A percentile compares a stretch with the other conserved stretches of the same genome.
Evolutionary conservation across 2,113 vertebrate genomes (phyloP).

Genomic region (Artemisiospiza belli): DNA sequence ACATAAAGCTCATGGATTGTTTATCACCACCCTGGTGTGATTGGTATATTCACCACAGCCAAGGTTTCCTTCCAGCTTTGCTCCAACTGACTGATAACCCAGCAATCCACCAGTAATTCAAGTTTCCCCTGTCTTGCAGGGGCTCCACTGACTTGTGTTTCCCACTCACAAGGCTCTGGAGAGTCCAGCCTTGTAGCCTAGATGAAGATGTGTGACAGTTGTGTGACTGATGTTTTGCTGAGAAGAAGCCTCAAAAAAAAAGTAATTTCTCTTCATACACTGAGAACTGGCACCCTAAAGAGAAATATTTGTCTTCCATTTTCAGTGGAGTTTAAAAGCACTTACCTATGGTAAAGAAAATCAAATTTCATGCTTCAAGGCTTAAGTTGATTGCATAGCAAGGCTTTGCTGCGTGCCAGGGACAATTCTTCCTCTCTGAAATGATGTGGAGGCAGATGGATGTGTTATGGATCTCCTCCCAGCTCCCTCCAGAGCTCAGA

Average conservation of each 20-base stretch:
- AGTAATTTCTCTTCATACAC: background rate
- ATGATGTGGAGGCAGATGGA: background rate
- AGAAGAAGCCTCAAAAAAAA: background rate
- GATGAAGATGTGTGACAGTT: background rate
- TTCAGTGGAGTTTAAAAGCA: background rate
- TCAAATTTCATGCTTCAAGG: conserved; percentile 22
- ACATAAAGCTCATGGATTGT: background rate
- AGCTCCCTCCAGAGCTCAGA: background rate
- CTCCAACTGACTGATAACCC: background rate
- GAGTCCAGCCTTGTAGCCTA: background rate
- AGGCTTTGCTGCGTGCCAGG: background rate
- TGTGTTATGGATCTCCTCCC: background rate
- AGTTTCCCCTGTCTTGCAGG: background rate
- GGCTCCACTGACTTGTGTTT: background rate
- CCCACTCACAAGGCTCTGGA: background rate
- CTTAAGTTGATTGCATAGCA: conserved; percentile 8
- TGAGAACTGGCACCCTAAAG: background rate
- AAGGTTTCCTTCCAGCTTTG: background rate
- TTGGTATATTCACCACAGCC: background rate
- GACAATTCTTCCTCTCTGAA: background rate
- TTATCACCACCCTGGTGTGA: background rate
- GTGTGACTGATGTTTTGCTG: background rate
- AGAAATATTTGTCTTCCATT: background rate
- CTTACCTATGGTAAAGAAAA: conserved; percentile 7
- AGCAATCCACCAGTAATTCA: background rate